These are phyloP conservation scores for Thomomys bottae DNA, from an alignment of 2,113 vertebrate species.

Conservation along the genomic window DNA sequence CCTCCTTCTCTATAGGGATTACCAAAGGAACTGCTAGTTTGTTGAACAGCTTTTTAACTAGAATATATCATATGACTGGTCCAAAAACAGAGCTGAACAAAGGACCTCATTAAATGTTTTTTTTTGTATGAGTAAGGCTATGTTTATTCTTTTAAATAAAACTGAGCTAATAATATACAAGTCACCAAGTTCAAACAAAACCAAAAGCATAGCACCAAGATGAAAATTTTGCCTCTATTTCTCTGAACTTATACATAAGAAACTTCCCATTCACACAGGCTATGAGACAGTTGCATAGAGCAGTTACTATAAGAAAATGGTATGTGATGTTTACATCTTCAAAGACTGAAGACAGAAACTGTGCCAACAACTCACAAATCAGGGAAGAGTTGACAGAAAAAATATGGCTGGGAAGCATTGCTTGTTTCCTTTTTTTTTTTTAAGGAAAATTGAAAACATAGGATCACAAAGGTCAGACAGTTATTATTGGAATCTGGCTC, in stretches of 20 bases:
- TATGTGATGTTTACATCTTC: conserved; percentile 63
- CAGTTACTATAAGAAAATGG: conserved; percentile 1
- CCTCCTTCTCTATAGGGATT: neutral
- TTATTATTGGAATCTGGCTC: conserved; percentile 59
- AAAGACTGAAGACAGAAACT: conserved; percentile 55
- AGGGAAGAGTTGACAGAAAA: conserved; percentile 69
- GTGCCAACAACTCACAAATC: conserved; percentile 57
- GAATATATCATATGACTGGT: neutral
- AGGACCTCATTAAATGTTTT: neutral
- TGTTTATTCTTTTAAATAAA: conserved; percentile 44
- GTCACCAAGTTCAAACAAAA: conserved; percentile 21
- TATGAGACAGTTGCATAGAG: neutral
- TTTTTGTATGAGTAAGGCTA: neutral
- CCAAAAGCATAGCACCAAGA: conserved; percentile 14
- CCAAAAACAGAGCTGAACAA: neutral
- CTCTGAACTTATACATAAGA: conserved; percentile 21
- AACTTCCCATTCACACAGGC: conserved; percentile 33
- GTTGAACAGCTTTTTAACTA: neutral
- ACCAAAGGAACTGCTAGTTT: neutral
- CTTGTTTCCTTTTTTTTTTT: conserved; percentile 62
- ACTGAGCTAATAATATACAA: neutral
- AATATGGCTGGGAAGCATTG: conserved; percentile 50
- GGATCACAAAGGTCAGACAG: conserved; percentile 49
- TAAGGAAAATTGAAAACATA: conserved; percentile 70
- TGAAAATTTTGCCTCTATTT: conserved; percentile 65